phyloP scores from a whole-genome alignment of 2,797 vertebrate genomes.

The Hoplostethus atlanticus region DNA sequence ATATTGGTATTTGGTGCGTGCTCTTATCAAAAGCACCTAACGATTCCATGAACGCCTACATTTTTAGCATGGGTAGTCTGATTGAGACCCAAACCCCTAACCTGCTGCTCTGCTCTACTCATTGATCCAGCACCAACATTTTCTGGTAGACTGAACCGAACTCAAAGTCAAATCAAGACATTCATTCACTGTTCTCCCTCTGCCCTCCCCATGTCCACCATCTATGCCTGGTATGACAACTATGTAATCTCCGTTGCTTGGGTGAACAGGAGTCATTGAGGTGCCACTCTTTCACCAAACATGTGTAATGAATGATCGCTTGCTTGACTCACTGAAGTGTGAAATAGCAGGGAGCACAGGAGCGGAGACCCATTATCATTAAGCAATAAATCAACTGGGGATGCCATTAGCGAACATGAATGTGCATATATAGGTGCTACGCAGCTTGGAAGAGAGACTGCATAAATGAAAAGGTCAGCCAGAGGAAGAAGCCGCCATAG shows the following conservation, averaged over 20 bases:
- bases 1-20: background rate
- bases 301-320: conserved; percentile 22
- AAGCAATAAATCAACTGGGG: conserved; percentile 43
- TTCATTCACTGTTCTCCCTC: background rate
- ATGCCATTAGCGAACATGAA: conserved; percentile 38
- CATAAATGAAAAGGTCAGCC: conserved; percentile 25
- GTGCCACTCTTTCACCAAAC: conserved; percentile 27
- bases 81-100: background rate
- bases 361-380: conserved; percentile 25
- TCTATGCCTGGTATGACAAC: background rate
- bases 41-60: background rate
- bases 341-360: conserved; percentile 28
- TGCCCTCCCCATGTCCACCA: background rate
- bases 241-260: conserved; percentile 9
- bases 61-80: background rate
- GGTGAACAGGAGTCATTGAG: conserved; percentile 12
- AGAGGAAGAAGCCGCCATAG: conserved; percentile 9
- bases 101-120: background rate
- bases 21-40: background rate
- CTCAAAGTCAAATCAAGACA: too few relatives aligned
- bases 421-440: conserved; percentile 22
- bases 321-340: conserved; percentile 32
- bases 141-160: too few relatives aligned
- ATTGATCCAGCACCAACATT: background rate
- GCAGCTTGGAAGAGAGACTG: background rate